Evolutionary conservation across 30 jellyfish, hydroid and myxozoan genomes (phyloP), one percentile per base, ranked within the genome.

Genomic region (Haliclystus octoradiatus): DNA sequence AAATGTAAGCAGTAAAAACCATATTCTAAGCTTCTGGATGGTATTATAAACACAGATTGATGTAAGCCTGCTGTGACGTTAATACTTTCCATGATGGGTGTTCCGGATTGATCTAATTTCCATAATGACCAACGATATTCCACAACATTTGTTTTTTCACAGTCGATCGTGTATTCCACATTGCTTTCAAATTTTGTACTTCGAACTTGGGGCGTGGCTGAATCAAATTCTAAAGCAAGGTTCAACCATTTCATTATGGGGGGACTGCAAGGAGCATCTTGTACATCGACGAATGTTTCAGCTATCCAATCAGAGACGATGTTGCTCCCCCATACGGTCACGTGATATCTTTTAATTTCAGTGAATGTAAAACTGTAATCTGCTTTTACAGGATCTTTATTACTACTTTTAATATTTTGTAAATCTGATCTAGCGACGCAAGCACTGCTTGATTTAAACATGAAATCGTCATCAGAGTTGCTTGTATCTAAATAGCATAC

Each of bases 191-290:
- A 40, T 19, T 40, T 40, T 19, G 14, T 19, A 40, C 57, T 40
- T 40, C 57, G 9, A 9, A 40, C 9, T 19, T 40, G 57, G 57
- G 57, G 57, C 57, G 57, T 40, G 57, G 57, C 57, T 40, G 9
- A 9, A 5, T 40, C 57, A 40, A 40, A 9, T 5, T 9, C 19
- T 19, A 19, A 9, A 40, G 33, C 27, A 28, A 72, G 31, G 26
- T 64, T 75, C 23, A 22, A 47, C 86, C 86, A 80, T 3, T 30
- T 60, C 2, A 80, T 34, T 33, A 35, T 51, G 35, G 94, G 94
- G 50, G 63, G 46, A 28, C 65, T 33, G 50, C 94, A 80, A 0
- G 94, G 94, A 50, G 71, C 72, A 33, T 80, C 94, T 51, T 69
- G 51, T 52, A 80, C 79, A n/a, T 35, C 57, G 13, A 80, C 85